phyloP scores from a whole-genome alignment of 2,113 vertebrate species.

The Columbina picui region DNA sequence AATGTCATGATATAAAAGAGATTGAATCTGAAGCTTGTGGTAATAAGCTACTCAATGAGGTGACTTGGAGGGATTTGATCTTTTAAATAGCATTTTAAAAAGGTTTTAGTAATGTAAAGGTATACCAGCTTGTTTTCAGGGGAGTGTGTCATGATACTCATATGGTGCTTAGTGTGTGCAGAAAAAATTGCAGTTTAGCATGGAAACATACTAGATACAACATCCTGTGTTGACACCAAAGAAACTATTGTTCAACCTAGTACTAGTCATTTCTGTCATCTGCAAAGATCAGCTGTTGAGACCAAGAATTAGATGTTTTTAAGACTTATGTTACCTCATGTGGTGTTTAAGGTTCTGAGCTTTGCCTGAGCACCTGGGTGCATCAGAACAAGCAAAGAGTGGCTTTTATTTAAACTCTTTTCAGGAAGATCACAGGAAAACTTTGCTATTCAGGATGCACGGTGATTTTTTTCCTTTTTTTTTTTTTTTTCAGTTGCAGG shows the following conservation, averaged over 20 bases:
- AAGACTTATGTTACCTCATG: neutral
- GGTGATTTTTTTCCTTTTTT: neutral
- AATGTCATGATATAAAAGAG: neutral
- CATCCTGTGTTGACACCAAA: neutral
- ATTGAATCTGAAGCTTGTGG: neutral
- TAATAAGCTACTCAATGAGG: neutral
- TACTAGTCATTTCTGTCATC: neutral
- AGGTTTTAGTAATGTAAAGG: neutral
- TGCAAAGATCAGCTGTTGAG: neutral
- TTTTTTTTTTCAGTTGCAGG: neutral
- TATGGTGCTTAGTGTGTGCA: neutral
- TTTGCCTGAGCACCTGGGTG: neutral
- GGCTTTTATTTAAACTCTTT: neutral
- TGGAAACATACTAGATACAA: neutral
- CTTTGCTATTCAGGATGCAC: neutral
- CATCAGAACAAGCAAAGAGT: neutral
- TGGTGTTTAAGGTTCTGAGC: neutral
- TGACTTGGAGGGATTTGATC: neutral
- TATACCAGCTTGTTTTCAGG: neutral
- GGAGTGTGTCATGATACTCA: fast-evolving
- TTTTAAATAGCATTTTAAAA: neutral
- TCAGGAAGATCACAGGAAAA: neutral
- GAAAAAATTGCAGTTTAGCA: neutral
- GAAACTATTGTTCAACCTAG: neutral
- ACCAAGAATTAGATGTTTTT: neutral